These are phyloP conservation scores for Ischnus inquisitorius DNA, from an alignment of 2,888 invertebrate species.

Conservation along the genomic window DNA sequence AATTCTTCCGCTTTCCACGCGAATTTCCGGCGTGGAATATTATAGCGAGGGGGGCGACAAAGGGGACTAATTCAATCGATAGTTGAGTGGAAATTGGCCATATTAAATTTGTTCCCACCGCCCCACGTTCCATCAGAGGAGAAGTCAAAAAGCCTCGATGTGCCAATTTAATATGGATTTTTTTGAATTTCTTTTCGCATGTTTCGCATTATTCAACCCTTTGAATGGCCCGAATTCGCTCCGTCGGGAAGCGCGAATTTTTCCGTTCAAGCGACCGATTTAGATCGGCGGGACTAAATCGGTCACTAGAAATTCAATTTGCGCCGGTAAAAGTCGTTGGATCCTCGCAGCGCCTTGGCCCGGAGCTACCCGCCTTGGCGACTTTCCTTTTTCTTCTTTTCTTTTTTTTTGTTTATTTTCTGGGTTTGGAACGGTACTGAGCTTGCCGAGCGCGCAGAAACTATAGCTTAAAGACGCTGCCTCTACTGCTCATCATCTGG, in stretches of 20 bases:
- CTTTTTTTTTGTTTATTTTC: background rate
- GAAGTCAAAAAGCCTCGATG: too few species aligned
- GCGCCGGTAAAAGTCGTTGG: constrained; percentile 13
- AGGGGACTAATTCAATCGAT: too few species aligned
- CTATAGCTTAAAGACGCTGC: background rate
- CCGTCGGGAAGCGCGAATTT: background rate
- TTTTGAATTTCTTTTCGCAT: background rate
- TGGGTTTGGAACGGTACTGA: constrained; percentile 15
- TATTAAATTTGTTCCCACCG: too few species aligned
- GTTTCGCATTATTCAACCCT: background rate
- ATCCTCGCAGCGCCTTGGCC: background rate
- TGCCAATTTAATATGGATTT: background rate
- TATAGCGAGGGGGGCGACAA: too few species aligned
- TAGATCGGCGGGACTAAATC: constrained; percentile 35
- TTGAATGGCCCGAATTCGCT: background rate
- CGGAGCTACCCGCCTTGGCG: constrained; percentile 14
- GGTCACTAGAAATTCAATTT: constrained; percentile 63
- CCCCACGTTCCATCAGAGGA: too few species aligned
- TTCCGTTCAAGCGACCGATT: constrained; percentile 18
- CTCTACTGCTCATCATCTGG: constrained; percentile 5
- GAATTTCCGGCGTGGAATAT: background rate
- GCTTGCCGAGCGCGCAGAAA: constrained; percentile 9
- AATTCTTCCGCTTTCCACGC: background rate
- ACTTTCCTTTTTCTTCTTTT: background rate
- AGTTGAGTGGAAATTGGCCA: too few species aligned